Base-by-base conservation (phyloP, 1,140 invertebrate genomes). In the Drosophila takahashii region DNA sequence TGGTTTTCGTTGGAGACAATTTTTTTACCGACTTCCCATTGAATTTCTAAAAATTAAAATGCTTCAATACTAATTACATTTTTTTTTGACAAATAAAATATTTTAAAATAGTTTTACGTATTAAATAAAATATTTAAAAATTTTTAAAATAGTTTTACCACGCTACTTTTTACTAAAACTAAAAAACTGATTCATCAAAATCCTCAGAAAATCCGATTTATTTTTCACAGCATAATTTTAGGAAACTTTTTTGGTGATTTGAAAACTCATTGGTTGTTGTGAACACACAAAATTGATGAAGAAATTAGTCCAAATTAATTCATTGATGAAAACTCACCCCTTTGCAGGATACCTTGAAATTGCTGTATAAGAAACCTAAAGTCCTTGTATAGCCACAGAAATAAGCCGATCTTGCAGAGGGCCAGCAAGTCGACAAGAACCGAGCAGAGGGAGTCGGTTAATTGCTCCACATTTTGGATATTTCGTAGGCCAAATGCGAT, bases 361-460 rank as follows among this genome's bases (percentile, higher is more conserved):
- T 18, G 37, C 16, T 22, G 2, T 18, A 76, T 66, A 0, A 84
- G 44, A 1, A 7, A 8, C 15, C 39, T 26, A 6, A 77, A 47
- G 11, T 80, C 44, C 26, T 53, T 18, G 11, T 59, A 52, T 1
- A 42, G n/a, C 18, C 44, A 50, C 0, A 77, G 26, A 1, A 80
- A 53, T n/a, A 73, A 4, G 0, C 18, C 57, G 2, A 58, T 41
- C 27, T 84, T 85, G 22, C 18, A 77, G 1, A 80, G 50, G 0
- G 66, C 72, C 50, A 80, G 29, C 7, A 72, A 9, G 56, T 72
- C 81, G 7, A 85, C 41, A 1, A 85, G 15, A 10, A 51, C 15
- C 15, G 71, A 80, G 34, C 81, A 84, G 3, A 79, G 42, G 0
- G 53, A 32, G 16, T 84, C 70, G 1, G 76, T 79, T 7, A 79